Base-by-base conservation (phyloP, 2,113 vertebrate genomes). In the Chascanopsetta lugubris region DNA sequence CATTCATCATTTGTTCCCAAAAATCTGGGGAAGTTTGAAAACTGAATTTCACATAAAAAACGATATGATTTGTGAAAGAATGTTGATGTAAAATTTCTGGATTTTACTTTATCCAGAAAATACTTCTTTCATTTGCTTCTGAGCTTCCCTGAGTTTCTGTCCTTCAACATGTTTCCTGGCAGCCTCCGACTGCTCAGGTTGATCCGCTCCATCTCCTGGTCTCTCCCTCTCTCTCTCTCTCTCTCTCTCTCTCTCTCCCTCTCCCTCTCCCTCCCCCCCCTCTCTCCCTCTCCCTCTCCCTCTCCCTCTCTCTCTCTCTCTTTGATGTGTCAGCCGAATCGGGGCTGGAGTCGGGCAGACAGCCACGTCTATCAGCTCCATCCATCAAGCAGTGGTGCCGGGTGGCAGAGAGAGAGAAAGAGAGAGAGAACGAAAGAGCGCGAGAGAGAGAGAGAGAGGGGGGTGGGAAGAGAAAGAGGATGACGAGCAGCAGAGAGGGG, bases 401-500 rank as follows among this genome's bases (percentile, higher is more conserved):
- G 79, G 74, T 72, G 76, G 82, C 79, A 48, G 79, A 67, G 79
- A 40, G 50, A n/a, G n/a, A n/a, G n/a, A n/a, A n/a, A n/a, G n/a
- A n/a, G n/a, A n/a, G n/a, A n/a, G n/a, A n/a, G n/a, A n/a, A n/a
- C n/a, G n/a, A n/a, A n/a, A n/a, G n/a, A n/a, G n/a, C n/a, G n/a
- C n/a, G n/a, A n/a, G n/a, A n/a, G n/a, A n/a, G n/a, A n/a, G n/a
- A n/a, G n/a, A n/a, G n/a, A n/a, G n/a, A n/a, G 40, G 79, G 74
- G 70, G 76, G 82, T 77, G 46, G 79, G 64, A 77, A 40, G 50
- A n/a, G n/a, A n/a, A n/a, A n/a, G n/a, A 69, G 43, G 82, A 72
- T 80, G 88, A 86, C 74, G 40, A 76, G 80, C 68, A 83, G 75
- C 87, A 87, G 84, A 84, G 79, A 75, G 50, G 56, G 76, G 84